A percentile compares a stretch with the other conserved stretches of the same genome.
These are phyloP conservation scores for Zaprionus africanus DNA, from an alignment of 1,140 invertebrate species.

Conservation along the genomic window DNA sequence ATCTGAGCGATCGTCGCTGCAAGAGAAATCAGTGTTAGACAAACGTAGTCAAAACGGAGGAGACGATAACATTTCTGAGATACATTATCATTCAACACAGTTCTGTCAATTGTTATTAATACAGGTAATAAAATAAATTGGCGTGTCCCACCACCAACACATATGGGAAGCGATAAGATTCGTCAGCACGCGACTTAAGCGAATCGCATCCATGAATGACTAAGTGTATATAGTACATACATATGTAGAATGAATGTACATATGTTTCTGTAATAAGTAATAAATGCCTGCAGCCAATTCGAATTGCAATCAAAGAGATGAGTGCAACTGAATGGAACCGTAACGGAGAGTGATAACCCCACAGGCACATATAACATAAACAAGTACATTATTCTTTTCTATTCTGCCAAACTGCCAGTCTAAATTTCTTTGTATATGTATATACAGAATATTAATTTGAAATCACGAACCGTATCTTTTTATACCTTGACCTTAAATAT, in stretches of 20 bases:
- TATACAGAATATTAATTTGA: neutral
- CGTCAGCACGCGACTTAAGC: slow-evolving; percentile 9
- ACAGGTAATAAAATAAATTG: slow-evolving; percentile 16
- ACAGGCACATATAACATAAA: neutral
- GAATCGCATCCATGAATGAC: neutral
- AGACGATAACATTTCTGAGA: neutral
- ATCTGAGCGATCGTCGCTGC: slow-evolving; percentile 80
- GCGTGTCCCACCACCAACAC: neutral
- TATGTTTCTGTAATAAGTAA: neutral
- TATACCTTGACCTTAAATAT: neutral
- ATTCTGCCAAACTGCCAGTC: neutral
- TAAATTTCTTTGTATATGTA: neutral
- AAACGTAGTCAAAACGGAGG: neutral
- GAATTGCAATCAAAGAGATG: neutral
- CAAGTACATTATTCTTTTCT: neutral
- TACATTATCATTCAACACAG: neutral
- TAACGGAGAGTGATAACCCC: neutral
- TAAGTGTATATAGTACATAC: too few relatives aligned
- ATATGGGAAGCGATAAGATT: neutral
- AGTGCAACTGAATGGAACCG: neutral
- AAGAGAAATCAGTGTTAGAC: slow-evolving; percentile 27
- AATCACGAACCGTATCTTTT: neutral
- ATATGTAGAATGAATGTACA: neutral
- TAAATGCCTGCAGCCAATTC: neutral
- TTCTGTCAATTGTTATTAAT: slow-evolving; percentile 16